Evolutionary conservation across 2,797 vertebrate genomes (phyloP).

Genomic region (Sebastes vulpes): DNA sequence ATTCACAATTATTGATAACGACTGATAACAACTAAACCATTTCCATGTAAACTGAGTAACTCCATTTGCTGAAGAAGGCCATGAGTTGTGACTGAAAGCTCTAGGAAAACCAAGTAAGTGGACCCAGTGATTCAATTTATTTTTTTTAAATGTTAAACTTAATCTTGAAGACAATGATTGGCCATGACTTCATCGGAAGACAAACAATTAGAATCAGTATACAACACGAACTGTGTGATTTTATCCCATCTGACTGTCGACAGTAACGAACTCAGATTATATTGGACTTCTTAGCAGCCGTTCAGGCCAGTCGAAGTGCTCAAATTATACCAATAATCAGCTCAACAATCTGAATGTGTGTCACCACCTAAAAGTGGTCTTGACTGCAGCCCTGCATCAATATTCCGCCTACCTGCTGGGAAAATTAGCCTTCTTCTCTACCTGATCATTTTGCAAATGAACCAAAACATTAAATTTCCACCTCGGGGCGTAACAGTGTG

Average conservation of each 20-base stretch:
- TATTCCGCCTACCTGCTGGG: background rate
- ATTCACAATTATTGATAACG: background rate
- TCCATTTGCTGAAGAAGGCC: no score
- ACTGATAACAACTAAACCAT: background rate
- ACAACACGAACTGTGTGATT: background rate
- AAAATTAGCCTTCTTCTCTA: slow-evolving; percentile 2
- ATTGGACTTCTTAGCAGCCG: background rate
- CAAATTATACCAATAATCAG: background rate
- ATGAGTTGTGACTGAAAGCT: background rate
- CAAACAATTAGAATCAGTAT: background rate
- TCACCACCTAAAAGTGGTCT: background rate
- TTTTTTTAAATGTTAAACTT: background rate
- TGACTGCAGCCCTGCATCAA: background rate
- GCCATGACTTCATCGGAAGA: background rate
- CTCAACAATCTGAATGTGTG: background rate
- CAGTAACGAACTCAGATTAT: background rate
- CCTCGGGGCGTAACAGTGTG: background rate
- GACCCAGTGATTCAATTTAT: background rate
- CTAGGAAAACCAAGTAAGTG: background rate
- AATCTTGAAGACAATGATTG: background rate
- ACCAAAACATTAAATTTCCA: background rate
- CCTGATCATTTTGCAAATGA: background rate
- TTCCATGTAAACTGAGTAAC: background rate
- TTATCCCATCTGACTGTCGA: background rate
- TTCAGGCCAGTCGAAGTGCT: background rate